Evolutionary conservation across 2,888 invertebrate genomes (phyloP).

Genomic region (Watsonalla cultraria): DNA sequence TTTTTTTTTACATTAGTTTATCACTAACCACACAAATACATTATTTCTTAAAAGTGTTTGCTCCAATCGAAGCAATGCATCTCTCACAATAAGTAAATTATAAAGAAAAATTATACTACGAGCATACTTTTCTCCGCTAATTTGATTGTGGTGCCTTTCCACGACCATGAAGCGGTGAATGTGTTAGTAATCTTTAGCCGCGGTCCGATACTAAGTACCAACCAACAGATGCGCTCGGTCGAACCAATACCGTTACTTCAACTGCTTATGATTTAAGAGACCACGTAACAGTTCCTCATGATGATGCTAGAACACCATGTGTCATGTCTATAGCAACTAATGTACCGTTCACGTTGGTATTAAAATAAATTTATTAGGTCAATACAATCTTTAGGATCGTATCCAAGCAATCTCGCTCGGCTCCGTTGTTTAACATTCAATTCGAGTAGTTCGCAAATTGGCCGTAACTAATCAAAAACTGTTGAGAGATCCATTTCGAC

Average conservation of each 20-base stretch:
- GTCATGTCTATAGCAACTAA: neutral
- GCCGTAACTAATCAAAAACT: neutral
- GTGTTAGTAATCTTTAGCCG: neutral
- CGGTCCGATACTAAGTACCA: neutral
- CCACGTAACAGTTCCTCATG: conserved; percentile 31
- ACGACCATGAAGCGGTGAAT: neutral
- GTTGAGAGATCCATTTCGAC: too few species aligned
- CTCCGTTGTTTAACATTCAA: neutral
- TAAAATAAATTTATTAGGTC: neutral
- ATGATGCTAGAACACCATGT: conserved; percentile 7
- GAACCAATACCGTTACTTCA: conserved; percentile 6
- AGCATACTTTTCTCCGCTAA: neutral
- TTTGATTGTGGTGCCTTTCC: neutral
- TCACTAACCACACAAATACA: too few species aligned
- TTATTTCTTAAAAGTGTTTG: too few species aligned
- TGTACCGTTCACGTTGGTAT: neutral
- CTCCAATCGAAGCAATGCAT: too few species aligned
- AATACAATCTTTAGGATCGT: neutral
- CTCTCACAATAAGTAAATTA: neutral
- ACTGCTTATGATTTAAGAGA: conserved; percentile 18
- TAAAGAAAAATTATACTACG: too few species aligned
- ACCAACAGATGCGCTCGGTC: neutral
- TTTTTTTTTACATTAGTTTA: too few species aligned
- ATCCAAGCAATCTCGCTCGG: neutral
- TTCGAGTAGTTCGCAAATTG: neutral